A percentile compares a stretch with the other conserved stretches of the same genome.
Evolutionary conservation across 2,113 vertebrate genomes (phyloP).

Genomic region (Lichenostomus cassidix): DNA sequence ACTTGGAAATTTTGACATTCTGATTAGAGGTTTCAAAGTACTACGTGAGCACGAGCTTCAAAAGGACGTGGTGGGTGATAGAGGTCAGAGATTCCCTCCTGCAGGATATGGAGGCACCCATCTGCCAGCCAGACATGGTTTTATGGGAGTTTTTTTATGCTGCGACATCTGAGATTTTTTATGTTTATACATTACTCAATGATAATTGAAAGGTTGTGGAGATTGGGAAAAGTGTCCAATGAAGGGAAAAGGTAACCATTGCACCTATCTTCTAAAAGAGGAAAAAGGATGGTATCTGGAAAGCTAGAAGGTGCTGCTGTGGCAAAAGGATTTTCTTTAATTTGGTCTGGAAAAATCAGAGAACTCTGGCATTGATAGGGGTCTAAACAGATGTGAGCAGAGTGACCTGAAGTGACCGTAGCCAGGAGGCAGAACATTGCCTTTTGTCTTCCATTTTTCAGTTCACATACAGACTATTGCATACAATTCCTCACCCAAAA

Average conservation of each 20-base stretch:
- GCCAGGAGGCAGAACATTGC: not conserved
- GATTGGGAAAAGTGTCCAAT: fast-evolving
- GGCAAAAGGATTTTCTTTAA: not conserved
- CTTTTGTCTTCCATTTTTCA: not conserved
- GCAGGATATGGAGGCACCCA: not conserved
- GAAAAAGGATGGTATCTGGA: not conserved
- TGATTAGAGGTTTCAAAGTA: not conserved
- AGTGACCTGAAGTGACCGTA: not conserved
- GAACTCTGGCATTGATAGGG: not conserved
- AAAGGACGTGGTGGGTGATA: not conserved
- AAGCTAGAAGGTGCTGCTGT: not conserved
- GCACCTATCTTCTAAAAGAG: not conserved
- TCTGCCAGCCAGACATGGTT: not conserved
- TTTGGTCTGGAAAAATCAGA: not conserved
- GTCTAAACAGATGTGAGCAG: not conserved
- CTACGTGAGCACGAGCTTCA: not conserved
- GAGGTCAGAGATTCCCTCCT: not conserved
- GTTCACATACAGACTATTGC: not conserved
- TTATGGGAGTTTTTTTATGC: not conserved
- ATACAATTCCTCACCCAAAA: not conserved
- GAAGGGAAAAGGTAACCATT: not conserved
- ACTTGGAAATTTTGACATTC: not conserved
- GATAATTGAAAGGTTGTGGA: not conserved
- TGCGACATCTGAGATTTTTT: not conserved
- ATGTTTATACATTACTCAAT: not conserved